phyloP scores from a whole-genome alignment of 2,888 invertebrate species.

The Orchesellides sinensis region DNA sequence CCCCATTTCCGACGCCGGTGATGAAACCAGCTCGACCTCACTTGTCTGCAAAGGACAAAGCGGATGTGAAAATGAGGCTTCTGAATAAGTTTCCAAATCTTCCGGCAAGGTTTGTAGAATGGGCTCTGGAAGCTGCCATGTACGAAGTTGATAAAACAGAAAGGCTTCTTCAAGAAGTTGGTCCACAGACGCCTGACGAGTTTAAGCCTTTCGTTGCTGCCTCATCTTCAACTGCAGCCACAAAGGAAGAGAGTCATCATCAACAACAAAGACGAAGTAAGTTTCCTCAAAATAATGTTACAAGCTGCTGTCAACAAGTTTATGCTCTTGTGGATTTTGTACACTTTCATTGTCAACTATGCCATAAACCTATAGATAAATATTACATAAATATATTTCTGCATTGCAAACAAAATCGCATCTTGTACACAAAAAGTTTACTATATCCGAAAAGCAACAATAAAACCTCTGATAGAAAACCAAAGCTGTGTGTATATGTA shows the following conservation, averaged over 20 bases:
- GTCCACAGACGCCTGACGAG: conserved; percentile 72
- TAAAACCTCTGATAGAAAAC: too few species aligned
- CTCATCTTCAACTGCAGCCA: neutral
- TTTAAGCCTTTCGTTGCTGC: conserved; percentile 73
- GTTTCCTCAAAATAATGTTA: neutral
- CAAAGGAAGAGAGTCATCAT: conserved; percentile 25
- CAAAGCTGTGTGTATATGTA: too few species aligned
- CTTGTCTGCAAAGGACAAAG: conserved; percentile 70
- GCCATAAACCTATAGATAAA: too few species aligned
- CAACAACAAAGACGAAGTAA: conserved; percentile 47
- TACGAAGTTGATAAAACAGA: conserved; percentile 89
- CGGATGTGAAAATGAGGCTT: conserved; percentile 78
- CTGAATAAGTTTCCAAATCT: conserved; percentile 86
- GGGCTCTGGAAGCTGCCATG: conserved; percentile 92
- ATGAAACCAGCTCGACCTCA: conserved; percentile 74
- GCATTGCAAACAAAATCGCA: too few species aligned
- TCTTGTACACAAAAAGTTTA: too few species aligned
- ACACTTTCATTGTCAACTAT: too few species aligned
- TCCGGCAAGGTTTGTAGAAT: conserved; percentile 85
- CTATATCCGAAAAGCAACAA: too few species aligned
- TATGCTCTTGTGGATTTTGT: neutral
- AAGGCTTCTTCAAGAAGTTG: conserved; percentile 82
- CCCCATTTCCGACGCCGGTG: conserved; percentile 74
- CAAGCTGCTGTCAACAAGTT: neutral
- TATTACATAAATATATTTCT: too few species aligned